These are phyloP conservation scores for pig (Sus scrofa) DNA, from an alignment of 2,113 vertebrate species.

Conservation along the genomic window T2T-Sscrofa CM000817.6:87448001-87448500, in stretches of 20 bases:
- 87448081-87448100: neutral
- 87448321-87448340: neutral
- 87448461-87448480: neutral
- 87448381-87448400: neutral
- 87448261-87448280: neutral
- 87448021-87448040: neutral
- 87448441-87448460: neutral
- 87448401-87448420: neutral
- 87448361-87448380: neutral
- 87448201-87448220: neutral
- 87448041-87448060: neutral
- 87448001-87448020: neutral
- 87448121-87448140: neutral
- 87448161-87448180: constrained; percentile 3
- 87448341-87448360: neutral
- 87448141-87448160: neutral
- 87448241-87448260: neutral
- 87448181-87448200: neutral
- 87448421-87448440: neutral
- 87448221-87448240: constrained; percentile 18
- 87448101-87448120: neutral
- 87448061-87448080: neutral
- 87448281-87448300: neutral
- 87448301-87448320: neutral
- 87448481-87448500: neutral